phyloP scores from a whole-genome alignment of 1,140 invertebrate genomes.

The Dermatophagoides farinae region DNA sequence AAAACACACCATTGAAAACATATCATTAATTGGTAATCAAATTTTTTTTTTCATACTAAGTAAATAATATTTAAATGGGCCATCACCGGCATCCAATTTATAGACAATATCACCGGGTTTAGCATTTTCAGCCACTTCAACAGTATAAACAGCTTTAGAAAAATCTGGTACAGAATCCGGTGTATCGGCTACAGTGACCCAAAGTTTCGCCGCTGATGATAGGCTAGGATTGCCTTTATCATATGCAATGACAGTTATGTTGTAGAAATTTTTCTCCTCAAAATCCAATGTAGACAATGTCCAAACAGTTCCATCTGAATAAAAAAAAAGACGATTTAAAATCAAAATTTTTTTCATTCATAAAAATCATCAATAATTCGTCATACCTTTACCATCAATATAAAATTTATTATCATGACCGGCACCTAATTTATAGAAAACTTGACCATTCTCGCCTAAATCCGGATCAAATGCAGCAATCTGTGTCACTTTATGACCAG shows the following conservation, averaged over 20 bases:
- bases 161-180: constrained; percentile 24
- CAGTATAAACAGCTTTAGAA: constrained; percentile 23
- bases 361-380: not conserved
- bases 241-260: constrained; percentile 54
- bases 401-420: constrained; percentile 24
- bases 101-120: constrained; percentile 21
- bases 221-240: constrained; percentile 58
- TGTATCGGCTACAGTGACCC: constrained; percentile 23
- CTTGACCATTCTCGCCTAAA: constrained; percentile 22
- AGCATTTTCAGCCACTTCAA: constrained; percentile 23
- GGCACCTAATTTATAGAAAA: constrained; percentile 23
- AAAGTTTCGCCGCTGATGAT: constrained; percentile 49
- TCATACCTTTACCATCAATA: constrained; percentile 21
- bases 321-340: not conserved
- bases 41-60: too few species aligned
- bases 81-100: constrained; percentile 21
- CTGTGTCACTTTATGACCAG: constrained; percentile 24
- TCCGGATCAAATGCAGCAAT: constrained; percentile 24
- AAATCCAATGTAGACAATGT: constrained; percentile 50
- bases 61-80: constrained; percentile 21
- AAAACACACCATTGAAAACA: not conserved
- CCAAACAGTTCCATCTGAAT: constrained; percentile 45
- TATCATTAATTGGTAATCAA: not conserved
- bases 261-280: constrained; percentile 40
- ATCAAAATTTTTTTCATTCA: not conserved